phyloP scores from a whole-genome alignment of 2,888 invertebrate genomes.

The Drosophila fulvimacula region DNA sequence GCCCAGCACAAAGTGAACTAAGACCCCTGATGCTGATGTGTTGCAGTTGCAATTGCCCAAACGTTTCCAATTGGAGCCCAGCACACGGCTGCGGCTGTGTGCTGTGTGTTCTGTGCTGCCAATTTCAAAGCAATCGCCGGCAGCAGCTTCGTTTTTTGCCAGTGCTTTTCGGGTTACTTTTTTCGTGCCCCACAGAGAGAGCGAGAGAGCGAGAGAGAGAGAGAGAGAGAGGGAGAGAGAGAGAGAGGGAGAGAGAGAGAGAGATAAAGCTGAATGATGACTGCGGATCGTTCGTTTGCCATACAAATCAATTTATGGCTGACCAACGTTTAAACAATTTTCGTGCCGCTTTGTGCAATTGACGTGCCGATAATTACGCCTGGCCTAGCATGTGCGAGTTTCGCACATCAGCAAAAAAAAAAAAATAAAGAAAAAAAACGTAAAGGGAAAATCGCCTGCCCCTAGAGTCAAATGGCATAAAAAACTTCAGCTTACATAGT shows the following conservation, averaged over 20 bases:
- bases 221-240: not conserved
- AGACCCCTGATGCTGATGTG: slow-evolving; percentile 12
- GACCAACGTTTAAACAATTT: slow-evolving; percentile 74
- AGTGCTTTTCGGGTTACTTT: slow-evolving; percentile 28
- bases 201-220: not conserved
- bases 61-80: slow-evolving; percentile 19
- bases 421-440: no score
- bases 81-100: slow-evolving; percentile 19
- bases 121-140: slow-evolving; percentile 60
- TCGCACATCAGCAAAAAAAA: not conserved
- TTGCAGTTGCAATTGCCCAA: slow-evolving; percentile 12
- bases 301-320: slow-evolving; percentile 74
- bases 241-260: not conserved
- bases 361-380: slow-evolving; percentile 83
- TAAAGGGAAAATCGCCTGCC: slow-evolving; percentile 4
- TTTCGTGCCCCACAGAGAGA: slow-evolving; percentile 24
- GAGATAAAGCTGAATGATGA: slow-evolving; percentile 38
- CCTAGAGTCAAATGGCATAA: not conserved
- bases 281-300: slow-evolving; percentile 51
- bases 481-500: not conserved
- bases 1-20: slow-evolving; percentile 21
- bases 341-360: slow-evolving; percentile 82
- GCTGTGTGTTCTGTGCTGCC: slow-evolving; percentile 26
- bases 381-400: slow-evolving; percentile 47
- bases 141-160: slow-evolving; percentile 33